Base-by-base conservation (phyloP, 64 coral and sea anemone species). In the Anthopleura sola region DNA sequence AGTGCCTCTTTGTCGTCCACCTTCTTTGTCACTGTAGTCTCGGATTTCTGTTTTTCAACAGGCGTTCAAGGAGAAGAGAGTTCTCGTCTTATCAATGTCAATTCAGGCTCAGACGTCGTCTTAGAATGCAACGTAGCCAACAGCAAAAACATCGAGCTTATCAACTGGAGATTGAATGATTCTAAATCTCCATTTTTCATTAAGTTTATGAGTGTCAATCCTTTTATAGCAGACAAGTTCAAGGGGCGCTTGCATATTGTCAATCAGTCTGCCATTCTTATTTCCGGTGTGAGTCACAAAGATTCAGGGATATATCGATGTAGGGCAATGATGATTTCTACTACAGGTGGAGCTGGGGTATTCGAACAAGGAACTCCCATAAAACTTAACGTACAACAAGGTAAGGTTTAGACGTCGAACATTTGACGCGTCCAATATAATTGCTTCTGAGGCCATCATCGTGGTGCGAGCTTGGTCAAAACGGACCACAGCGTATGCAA, bases 141-240 rank as follows among this genome's bases (percentile, higher is more conserved):
- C 23, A 71, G 26, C 14, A 82, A 91, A 53, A 0, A 68, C 0
- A n/a, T n/a, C n/a, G n/a, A n/a, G n/a, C n/a, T n/a, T n/a, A n/a
- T n/a, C n/a, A n/a, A n/a, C n/a, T n/a, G 93, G 93, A 88, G 90
- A 75, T 82, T 79, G 80, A 95, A 95, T 37, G 85, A 85, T 1
- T 95, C 93, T 16, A 95, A 95, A 79, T 92, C 68, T 37, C 28
- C 93, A 4, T 84, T 95, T 60, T 95, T 95, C 37, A 84, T 92
- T 13, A 95, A 95, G 86, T 95, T 95, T 60, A 95, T 95, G 93
- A 86, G 78, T 36, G 88, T 92, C 34, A 95, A 92, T 32, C 93
- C 93, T 6, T 85, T 85, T 20, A 88, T 95, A 28, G 93, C 87
- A 21, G 78, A 75, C 8, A 78, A 51, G 2, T 95, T 85, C 16